phyloP scores from a whole-genome alignment of 1,140 invertebrate genomes.

The Thaumatotibia leucotreta region DNA sequence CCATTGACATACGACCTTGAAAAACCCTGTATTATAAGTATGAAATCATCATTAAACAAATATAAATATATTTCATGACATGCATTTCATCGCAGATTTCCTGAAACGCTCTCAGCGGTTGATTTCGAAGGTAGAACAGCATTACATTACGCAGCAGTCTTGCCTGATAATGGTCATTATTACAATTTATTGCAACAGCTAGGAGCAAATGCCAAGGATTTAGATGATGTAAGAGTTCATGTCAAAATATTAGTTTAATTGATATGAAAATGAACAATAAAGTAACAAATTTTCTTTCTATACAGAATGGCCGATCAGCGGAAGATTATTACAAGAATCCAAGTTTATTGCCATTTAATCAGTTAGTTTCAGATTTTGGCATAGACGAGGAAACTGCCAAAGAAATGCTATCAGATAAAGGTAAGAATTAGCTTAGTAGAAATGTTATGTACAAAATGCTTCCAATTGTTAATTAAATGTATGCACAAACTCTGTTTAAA shows the following conservation, averaged over 20 bases:
- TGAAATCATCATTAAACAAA: no score
- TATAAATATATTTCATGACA: slow-evolving; percentile 6
- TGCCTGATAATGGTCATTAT: slow-evolving; percentile 92
- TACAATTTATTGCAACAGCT: slow-evolving; percentile 90
- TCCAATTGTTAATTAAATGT: neutral
- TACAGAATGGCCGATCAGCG: slow-evolving; percentile 84
- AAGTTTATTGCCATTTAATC: slow-evolving; percentile 82
- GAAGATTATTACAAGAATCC: slow-evolving; percentile 86
- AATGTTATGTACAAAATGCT: neutral
- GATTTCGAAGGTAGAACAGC: slow-evolving; percentile 91
- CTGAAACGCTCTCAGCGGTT: slow-evolving; percentile 86
- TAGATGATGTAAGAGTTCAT: slow-evolving; percentile 88
- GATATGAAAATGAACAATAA: neutral
- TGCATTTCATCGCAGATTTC: slow-evolving; percentile 80
- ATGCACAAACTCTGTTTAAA: slow-evolving; percentile 13
- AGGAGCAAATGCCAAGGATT: slow-evolving; percentile 87
- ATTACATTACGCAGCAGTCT: slow-evolving; percentile 92
- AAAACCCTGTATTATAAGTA: no score
- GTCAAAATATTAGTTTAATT: neutral
- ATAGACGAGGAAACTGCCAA: slow-evolving; percentile 81
- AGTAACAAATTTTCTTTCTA: slow-evolving; percentile 23
- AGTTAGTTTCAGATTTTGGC: slow-evolving; percentile 83
- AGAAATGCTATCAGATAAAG: slow-evolving; percentile 85
- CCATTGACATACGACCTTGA: no score
- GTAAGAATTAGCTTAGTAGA: slow-evolving; percentile 64